Evolutionary conservation across 2,888 invertebrate species (phyloP).

Genomic region (Drosophila hamatofila): DNA sequence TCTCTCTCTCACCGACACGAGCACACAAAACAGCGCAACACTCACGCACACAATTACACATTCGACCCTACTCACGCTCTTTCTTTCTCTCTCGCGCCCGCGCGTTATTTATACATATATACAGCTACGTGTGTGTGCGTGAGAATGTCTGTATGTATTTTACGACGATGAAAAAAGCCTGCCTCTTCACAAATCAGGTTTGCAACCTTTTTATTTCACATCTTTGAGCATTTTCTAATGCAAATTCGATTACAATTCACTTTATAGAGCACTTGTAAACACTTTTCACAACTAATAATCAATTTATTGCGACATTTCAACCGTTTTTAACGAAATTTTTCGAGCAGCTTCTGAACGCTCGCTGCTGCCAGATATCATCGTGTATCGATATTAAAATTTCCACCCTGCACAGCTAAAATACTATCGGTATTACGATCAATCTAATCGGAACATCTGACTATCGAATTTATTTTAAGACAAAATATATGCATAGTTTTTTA

Average conservation of each 20-base stretch:
- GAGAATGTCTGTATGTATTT: slow-evolving; percentile 67
- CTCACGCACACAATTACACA: slow-evolving; percentile 36
- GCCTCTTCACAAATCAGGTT: slow-evolving; percentile 79
- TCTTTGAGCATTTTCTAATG: slow-evolving; percentile 47
- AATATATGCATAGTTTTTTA: background rate
- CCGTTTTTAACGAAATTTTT: slow-evolving; percentile 59
- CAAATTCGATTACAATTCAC: slow-evolving; percentile 30
- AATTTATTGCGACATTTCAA: slow-evolving; percentile 67
- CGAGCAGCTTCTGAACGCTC: slow-evolving; percentile 54
- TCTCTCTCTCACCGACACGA: slow-evolving; percentile 51
- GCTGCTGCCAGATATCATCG: slow-evolving; percentile 33
- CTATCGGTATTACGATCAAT: slow-evolving; percentile 23
- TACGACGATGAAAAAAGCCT: slow-evolving; percentile 75
- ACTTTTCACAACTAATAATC: slow-evolving; percentile 62
- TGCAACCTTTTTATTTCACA: slow-evolving; percentile 63
- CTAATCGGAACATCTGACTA: background rate
- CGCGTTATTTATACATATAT: slow-evolving; percentile 61
- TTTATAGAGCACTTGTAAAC: slow-evolving; percentile 30
- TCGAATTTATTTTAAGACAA: background rate
- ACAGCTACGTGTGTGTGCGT: slow-evolving; percentile 30
- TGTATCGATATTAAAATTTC: slow-evolving; percentile 29
- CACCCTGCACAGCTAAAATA: slow-evolving; percentile 4
- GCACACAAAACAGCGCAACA: slow-evolving; percentile 50
- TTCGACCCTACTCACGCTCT: slow-evolving; percentile 39
- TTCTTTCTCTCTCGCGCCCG: slow-evolving; percentile 68